Evolutionary conservation across 37 sponge, comb jelly and placozoan species (phyloP).

Genomic region (Dysidea cf. avara): DNA sequence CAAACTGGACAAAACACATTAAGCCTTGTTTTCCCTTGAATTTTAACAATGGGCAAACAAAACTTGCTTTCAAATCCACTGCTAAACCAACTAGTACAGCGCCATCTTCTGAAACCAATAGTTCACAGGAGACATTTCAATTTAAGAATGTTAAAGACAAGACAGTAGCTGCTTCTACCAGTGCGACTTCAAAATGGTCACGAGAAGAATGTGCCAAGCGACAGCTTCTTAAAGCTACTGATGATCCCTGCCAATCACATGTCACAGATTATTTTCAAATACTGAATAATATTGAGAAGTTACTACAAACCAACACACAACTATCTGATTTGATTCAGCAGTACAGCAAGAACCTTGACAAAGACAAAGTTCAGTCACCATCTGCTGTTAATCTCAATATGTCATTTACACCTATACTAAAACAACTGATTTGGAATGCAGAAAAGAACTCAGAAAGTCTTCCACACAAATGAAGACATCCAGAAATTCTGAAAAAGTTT

Average conservation of each 20-base stretch:
- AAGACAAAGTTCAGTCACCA: no score
- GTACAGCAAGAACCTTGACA: background rate
- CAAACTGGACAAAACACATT: constrained; percentile 25
- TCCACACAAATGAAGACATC: background rate
- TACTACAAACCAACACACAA: background rate
- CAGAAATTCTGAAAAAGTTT: constrained; percentile 3
- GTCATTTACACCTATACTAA: background rate
- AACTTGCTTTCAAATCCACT: no score
- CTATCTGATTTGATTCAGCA: constrained; percentile 2
- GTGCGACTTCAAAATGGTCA: no score
- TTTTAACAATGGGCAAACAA: no score
- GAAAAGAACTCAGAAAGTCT: background rate
- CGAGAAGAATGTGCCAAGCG: background rate
- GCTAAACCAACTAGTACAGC: no score
- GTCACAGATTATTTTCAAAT: no score
- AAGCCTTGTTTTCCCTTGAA: no score
- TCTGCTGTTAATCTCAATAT: no score
- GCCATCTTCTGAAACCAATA: no score
- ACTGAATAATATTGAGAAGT: background rate
- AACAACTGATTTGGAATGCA: constrained; percentile 1
- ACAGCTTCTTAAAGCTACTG: background rate
- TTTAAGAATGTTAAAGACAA: no score
- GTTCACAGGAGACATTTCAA: no score
- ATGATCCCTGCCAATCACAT: background rate
- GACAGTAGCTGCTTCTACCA: no score